Conservation (phyloP, 2,888 invertebrate species). For the Drosophila flavopinicola region DNA sequence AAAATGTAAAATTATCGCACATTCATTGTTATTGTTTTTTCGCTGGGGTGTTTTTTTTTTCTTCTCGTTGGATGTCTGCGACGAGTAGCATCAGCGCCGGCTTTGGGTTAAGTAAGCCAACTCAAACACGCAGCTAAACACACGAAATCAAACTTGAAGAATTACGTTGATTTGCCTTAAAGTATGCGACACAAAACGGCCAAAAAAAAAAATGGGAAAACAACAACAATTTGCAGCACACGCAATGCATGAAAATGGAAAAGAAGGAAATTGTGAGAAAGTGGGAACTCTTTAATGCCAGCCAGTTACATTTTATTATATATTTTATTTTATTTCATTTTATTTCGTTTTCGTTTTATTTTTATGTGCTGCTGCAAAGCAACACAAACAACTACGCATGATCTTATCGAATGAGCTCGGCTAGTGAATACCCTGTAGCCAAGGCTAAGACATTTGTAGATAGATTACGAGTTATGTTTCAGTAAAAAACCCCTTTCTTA, state of each 20-base stretch:
- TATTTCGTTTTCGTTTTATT: conserved; percentile 64
- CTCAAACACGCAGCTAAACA: conserved; percentile 72
- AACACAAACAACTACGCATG: conserved; percentile 5
- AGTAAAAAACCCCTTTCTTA: no score
- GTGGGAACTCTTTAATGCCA: conserved; percentile 48
- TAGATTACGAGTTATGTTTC: no score
- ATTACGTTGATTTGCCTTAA: conserved; percentile 73
- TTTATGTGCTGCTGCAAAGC: conserved; percentile 48
- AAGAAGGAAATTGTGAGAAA: conserved; percentile 11
- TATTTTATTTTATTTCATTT: conserved; percentile 44
- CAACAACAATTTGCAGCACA: conserved; percentile 50
- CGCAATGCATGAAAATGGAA: conserved; percentile 54
- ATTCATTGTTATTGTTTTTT: conserved; percentile 77
- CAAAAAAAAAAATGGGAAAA: conserved; percentile 4
- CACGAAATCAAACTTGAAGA: conserved; percentile 74
- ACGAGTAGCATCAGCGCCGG: conserved; percentile 45
- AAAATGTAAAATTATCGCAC: conserved; percentile 80
- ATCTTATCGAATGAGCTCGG: neutral
- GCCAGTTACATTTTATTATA: conserved; percentile 67
- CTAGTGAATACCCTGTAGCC: conserved; percentile 1
- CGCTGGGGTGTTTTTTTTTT: conserved; percentile 14
- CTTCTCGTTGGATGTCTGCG: conserved; percentile 15
- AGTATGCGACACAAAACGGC: conserved; percentile 25
- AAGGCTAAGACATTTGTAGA: neutral
- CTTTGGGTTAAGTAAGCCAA: conserved; percentile 68